These are phyloP conservation scores for Ammodytes dubius DNA, from an alignment of 2,113 vertebrate species.

Conservation along the genomic window DNA sequence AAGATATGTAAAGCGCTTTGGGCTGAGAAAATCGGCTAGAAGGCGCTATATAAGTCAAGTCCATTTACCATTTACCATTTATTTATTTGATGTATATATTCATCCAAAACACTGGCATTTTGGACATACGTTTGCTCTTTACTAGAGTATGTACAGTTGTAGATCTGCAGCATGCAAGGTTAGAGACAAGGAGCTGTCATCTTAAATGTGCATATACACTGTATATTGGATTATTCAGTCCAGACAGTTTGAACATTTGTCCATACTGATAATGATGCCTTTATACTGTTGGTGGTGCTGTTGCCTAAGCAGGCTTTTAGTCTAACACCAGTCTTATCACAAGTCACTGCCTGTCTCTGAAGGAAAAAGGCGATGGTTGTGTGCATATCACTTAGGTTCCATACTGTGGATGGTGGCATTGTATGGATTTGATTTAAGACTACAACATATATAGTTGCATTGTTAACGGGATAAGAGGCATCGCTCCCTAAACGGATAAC, in stretches of 20 bases:
- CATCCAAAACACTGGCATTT: not conserved
- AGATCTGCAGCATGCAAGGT: not conserved
- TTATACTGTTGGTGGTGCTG: constrained; percentile 81
- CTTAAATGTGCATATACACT: not conserved
- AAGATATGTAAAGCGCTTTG: too few relatives aligned
- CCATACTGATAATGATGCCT: not conserved
- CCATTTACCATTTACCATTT: too few relatives aligned
- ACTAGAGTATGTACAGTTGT: not conserved
- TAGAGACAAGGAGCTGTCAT: not conserved
- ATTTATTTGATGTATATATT: too few relatives aligned
- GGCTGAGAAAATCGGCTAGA: too few relatives aligned
- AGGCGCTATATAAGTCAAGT: too few relatives aligned
- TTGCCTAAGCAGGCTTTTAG: constrained; percentile 67
- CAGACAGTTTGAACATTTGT: not conserved
- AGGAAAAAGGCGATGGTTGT: not conserved
- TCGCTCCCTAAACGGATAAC: not conserved
- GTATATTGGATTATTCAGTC: not conserved
- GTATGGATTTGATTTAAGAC: constrained; percentile 1
- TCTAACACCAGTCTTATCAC: not conserved
- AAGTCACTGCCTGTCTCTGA: constrained; percentile 24
- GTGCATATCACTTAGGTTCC: not conserved
- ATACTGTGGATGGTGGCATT: not conserved
- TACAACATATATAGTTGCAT: not conserved
- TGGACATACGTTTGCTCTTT: not conserved
- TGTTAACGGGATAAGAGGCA: not conserved